Evolutionary conservation across 2,888 invertebrate genomes (phyloP), one percentile per base, ranked within the genome.

Genomic region (Hoplodrina ambigua): DNA sequence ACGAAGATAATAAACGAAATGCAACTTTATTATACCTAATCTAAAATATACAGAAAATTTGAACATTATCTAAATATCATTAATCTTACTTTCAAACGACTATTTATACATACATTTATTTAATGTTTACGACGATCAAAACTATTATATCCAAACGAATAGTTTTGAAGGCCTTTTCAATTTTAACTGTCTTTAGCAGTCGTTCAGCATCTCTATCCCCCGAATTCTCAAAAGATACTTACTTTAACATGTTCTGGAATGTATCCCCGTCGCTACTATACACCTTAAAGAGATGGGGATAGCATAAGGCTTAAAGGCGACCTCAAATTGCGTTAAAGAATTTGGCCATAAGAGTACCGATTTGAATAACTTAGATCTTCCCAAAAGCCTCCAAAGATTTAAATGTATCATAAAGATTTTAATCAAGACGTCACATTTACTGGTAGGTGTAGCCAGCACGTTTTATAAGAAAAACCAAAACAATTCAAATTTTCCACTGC

Each of bases 401-500:
- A 46, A 30, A 41, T 37, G 6, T 25, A 49, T n/a, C 25, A 33
- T 2, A 3, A 2, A 44, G 6, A 20, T 37, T 25, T n/a, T 0
- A 30, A n/a, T 20, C 20, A 15, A 1, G 13, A 41, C 1, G 17
- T 17, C 10, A 59, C n/a, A 0, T 13, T 61, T 60, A 44, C 46
- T 11, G 13, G 15, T 1, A 52, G 19, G 7, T 25, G 37, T 15
- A 20, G 8, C 4, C 17, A 46, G 46, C 4, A 46, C 15, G 4
- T 46, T n/a, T 57, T 15, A 52, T 37, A 62, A 46, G 54, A 59
- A 59, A 74, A 72, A 46, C 54, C 52, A n/a, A 64, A 57, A 44
- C 66, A 52, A 46, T 58, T 62, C 60, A 79, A 85, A 70, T 75
- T 85, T 84, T 84, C 84, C 83, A 78, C 78, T 54, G 72, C 75